Evolutionary conservation across 1,140 invertebrate species (phyloP), one percentile per base, ranked within the genome.

Genomic region (Pectinophora gossypiella): DNA sequence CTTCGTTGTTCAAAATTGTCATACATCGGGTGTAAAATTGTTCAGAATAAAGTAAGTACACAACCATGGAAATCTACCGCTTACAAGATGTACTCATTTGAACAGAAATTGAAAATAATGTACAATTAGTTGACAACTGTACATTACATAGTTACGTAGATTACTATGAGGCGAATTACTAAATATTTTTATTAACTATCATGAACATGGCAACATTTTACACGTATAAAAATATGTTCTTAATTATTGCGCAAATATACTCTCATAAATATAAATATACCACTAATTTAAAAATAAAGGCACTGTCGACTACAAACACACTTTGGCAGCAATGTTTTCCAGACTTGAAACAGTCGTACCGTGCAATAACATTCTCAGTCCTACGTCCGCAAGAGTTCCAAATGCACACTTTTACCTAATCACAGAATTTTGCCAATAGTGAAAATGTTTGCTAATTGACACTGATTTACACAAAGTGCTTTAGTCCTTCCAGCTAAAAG

Each of bases 271-370:
- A 85, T 80, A 62, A 54, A 54, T 73, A 72, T 72, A 81, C 65
- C 64, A 76, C 75, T 79, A 84, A 72, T 61, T 75, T 74, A 70
- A 72, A 64, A 73, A 71, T 73, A 72, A 85, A 87, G 84, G 84
- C 81, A 87, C 84, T 84, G 80, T 87, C 78, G 84, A 87, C 84
- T 85, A 87, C 84, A 85, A 85, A 87, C 84, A 87, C 84, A 85
- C 82, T 87, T 87, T 87, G 84, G 84, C 84, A 87, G 84, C 76
- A 81, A 70, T 61, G 56, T 67, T 76, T 44, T 67, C 59, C 68
- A 62, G 56, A 68, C 75, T 72, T 72, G 70, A 72, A 61, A 65
- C 70, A 71, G 52, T 72, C 63, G 63, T 59, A 57, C 56, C 42
- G 27, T 61, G 27, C 27, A 9, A 40, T 15, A 44, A 44, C 54